These are phyloP conservation scores for Hoplodrina ambigua DNA, from an alignment of 2,888 invertebrate species.

Conservation along the genomic window DNA sequence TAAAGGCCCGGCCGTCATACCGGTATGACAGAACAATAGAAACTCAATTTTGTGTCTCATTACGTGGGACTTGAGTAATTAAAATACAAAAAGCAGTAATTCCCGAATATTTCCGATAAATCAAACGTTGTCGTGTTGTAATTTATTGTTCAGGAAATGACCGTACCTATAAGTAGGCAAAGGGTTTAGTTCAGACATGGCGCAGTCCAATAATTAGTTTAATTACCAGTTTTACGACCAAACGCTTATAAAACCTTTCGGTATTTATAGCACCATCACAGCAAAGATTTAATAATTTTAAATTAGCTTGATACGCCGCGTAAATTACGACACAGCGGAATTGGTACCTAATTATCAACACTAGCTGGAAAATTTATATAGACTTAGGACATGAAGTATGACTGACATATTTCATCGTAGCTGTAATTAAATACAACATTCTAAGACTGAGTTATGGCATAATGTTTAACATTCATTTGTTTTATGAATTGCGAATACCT, in stretches of 20 bases:
- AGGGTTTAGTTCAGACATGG: slow-evolving; percentile 6
- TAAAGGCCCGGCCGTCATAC: no score
- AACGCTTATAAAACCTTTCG: slow-evolving; percentile 31
- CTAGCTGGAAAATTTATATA: slow-evolving; percentile 37
- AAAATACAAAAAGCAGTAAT: slow-evolving; percentile 9
- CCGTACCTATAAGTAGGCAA: background rate
- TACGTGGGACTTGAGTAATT: no score
- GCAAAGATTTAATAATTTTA: slow-evolving; percentile 27
- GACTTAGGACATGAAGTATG: slow-evolving; percentile 38
- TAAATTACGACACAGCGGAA: slow-evolving; percentile 46
- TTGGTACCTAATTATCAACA: slow-evolving; percentile 40
- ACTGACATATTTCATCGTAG: slow-evolving; percentile 44
- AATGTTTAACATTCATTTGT: slow-evolving; percentile 41
- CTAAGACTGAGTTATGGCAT: slow-evolving; percentile 27
- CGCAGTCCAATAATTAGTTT: slow-evolving; percentile 31
- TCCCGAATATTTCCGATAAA: slow-evolving; percentile 9
- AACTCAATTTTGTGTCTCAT: no score
- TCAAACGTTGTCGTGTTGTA: slow-evolving; percentile 6
- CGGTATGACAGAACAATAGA: no score
- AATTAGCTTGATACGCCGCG: slow-evolving; percentile 35
- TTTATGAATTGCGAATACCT: slow-evolving; percentile 18
- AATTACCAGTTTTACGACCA: slow-evolving; percentile 40
- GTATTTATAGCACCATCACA: slow-evolving; percentile 42
- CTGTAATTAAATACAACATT: slow-evolving; percentile 56
- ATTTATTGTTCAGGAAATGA: slow-evolving; percentile 19